Evolutionary conservation across 2,888 invertebrate genomes (phyloP).

Genomic region (Electrophaes corylata): DNA sequence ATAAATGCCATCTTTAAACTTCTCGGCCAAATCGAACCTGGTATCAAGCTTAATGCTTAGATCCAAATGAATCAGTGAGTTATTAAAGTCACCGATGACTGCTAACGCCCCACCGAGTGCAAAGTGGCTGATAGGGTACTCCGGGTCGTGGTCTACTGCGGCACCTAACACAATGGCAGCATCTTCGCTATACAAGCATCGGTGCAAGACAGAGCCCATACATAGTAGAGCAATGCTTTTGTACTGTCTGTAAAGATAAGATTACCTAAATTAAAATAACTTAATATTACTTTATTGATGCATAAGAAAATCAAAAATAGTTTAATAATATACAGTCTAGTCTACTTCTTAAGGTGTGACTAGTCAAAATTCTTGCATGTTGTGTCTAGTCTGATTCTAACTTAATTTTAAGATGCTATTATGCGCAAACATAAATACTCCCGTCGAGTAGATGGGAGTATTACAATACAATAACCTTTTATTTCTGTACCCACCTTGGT

Average conservation of each 20-base stretch:
- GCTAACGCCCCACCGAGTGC: constrained; percentile 90
- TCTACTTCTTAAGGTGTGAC: no score
- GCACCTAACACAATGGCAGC: constrained; percentile 89
- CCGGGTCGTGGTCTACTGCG: constrained; percentile 88
- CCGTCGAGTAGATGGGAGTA: no score
- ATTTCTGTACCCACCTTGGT: constrained; percentile 84
- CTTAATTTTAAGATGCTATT: no score
- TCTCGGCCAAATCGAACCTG: constrained; percentile 84
- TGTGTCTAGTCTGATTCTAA: no score
- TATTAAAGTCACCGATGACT: constrained; percentile 88
- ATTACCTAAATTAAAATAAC: no score
- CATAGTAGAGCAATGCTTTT: constrained; percentile 90
- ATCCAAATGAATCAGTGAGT: constrained; percentile 85
- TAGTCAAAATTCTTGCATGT: no score
- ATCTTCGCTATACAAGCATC: constrained; percentile 87
- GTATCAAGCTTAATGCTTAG: constrained; percentile 87
- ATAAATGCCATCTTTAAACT: constrained; percentile 86
- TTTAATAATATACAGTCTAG: no score
- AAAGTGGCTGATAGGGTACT: constrained; percentile 85
- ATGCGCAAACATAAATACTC: no score
- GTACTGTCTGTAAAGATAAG: constrained; percentile 79
- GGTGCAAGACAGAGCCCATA: constrained; percentile 89
- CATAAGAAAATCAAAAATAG: no score
- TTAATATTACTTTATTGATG: no score
- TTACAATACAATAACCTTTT: no score